Conservation (phyloP, 2,113 vertebrate species). For the Plecturocebus donacophilus region DNA sequence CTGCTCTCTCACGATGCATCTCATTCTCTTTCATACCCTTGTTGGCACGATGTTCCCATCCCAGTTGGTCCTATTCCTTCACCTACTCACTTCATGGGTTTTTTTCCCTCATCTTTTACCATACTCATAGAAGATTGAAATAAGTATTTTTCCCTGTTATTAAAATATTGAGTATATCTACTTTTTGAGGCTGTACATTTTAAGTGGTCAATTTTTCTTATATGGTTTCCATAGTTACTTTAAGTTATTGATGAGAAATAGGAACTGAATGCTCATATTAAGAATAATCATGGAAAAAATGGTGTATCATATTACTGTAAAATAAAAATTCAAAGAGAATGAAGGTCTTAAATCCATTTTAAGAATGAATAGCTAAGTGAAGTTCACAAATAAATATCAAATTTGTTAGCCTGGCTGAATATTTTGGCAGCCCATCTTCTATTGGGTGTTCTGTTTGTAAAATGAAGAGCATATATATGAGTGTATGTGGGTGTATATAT, state of each 20-base stretch:
- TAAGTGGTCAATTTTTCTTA: not conserved
- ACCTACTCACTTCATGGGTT: not conserved
- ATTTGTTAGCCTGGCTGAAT: constrained; percentile 30
- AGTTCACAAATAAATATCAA: constrained; percentile 36
- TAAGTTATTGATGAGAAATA: constrained; percentile 9
- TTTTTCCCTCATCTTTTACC: not conserved
- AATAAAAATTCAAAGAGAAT: constrained; percentile 44
- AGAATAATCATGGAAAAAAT: constrained; percentile 4
- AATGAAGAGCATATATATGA: not conserved
- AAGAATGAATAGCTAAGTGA: not conserved
- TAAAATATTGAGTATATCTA: constrained; percentile 44
- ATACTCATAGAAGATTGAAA: not conserved
- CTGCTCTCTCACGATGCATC: not conserved
- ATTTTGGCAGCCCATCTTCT: not conserved
- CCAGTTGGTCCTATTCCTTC: constrained; percentile 25
- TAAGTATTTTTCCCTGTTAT: not conserved
- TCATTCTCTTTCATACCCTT: constrained; percentile 26
- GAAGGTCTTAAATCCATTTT: not conserved
- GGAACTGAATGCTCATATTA: not conserved
- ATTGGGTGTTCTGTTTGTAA: not conserved
- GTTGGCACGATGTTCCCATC: constrained; percentile 15
- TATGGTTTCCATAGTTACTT: not conserved
- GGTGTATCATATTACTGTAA: not conserved
- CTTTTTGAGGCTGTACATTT: not conserved
- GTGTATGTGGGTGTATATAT: no score